These are phyloP conservation scores for Burhinus bistriatus DNA, from an alignment of 2,113 vertebrate genomes.

Conservation along the genomic window DNA sequence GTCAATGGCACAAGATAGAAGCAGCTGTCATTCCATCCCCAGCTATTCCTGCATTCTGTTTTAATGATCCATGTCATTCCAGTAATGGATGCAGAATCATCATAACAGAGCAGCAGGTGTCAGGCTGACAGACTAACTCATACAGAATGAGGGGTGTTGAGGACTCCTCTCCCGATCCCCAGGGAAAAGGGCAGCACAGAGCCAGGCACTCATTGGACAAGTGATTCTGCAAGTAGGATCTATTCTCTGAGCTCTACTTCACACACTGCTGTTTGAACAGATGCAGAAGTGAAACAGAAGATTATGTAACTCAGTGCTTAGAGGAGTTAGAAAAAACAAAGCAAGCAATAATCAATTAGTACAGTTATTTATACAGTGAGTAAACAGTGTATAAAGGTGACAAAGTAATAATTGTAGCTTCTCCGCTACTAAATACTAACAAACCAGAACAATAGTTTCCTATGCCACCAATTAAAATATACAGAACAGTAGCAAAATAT, in stretches of 20 bases:
- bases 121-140: not conserved
- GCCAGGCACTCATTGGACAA: not conserved
- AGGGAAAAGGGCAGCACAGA: not conserved
- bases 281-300: not conserved
- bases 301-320: not conserved
- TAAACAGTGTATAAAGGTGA: not conserved
- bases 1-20: not conserved
- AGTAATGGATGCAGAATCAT: not conserved
- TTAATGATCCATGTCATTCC: accelerated
- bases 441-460: not conserved
- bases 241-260: not conserved
- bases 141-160: accelerated
- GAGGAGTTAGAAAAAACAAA: not conserved
- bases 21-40: not conserved
- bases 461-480: not conserved
- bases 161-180: accelerated
- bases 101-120: not conserved
- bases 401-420: not conserved
- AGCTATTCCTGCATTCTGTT: not conserved
- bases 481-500: not conserved
- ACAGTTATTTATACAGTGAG: not conserved
- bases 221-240: not conserved
- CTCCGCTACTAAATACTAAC: not conserved
- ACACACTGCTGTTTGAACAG: not conserved
- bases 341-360: not conserved